Conservation (phyloP, 1,140 invertebrate genomes). For the Zaprionus davidi region DNA sequence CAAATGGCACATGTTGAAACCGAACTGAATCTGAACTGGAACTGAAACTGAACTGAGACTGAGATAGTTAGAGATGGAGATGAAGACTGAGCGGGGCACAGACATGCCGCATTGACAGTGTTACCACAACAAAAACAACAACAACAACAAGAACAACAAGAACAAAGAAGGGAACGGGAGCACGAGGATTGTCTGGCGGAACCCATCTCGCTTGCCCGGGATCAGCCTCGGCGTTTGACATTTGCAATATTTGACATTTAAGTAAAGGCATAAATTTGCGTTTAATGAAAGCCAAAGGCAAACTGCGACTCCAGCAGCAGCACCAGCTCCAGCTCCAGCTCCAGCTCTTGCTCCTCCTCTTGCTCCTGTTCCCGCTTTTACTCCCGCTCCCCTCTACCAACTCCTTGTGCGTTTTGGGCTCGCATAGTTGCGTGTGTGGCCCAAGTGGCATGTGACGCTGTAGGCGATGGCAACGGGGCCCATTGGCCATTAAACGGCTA, state of each 20-base stretch:
- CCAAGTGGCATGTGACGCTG: slow-evolving; percentile 42
- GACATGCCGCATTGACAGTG: slow-evolving; percentile 33
- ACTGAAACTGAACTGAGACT: slow-evolving; percentile 15
- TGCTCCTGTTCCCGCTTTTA: not conserved
- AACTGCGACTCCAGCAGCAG: not conserved
- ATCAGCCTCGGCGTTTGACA: slow-evolving; percentile 61
- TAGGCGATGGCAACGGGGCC: slow-evolving; percentile 6
- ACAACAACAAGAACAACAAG: not conserved
- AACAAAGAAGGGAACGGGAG: slow-evolving; percentile 8
- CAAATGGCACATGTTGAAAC: slow-evolving; percentile 15
- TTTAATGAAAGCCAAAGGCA: slow-evolving; percentile 76
- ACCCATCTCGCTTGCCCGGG: slow-evolving; percentile 35
- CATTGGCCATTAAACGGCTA: slow-evolving; percentile 33
- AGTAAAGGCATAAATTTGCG: slow-evolving; percentile 81
- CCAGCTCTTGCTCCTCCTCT: not conserved
- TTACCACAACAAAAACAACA: slow-evolving; percentile 8
- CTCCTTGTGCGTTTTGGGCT: slow-evolving; percentile 15
- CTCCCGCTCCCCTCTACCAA: not conserved
- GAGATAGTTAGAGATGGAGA: not conserved
- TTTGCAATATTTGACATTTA: slow-evolving; percentile 82
- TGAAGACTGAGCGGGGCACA: slow-evolving; percentile 6
- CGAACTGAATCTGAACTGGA: slow-evolving; percentile 15
- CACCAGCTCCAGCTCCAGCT: not conserved
- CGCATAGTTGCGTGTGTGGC: slow-evolving; percentile 29
- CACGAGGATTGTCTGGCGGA: slow-evolving; percentile 39